Percentiles rank a stretch among this genome's conserved stretches.
These are phyloP conservation scores for Drosophila bocqueti DNA, from an alignment of 1,140 invertebrate species.

Conservation along the genomic window DNA sequence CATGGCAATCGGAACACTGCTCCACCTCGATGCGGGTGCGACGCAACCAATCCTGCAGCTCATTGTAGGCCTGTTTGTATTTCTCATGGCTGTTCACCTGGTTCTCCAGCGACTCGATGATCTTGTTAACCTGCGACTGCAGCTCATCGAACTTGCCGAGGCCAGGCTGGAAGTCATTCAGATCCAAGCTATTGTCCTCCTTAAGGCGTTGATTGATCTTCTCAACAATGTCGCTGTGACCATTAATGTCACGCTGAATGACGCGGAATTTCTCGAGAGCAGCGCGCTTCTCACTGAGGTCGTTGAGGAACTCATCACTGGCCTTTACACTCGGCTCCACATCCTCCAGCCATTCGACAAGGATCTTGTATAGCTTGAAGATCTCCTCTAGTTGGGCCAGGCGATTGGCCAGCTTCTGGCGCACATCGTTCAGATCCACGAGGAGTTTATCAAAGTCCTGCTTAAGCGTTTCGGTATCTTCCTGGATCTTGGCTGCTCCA, in stretches of 20 bases:
- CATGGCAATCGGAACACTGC: constrained; percentile 93
- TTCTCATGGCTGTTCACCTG: constrained; percentile 95
- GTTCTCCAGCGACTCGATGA: constrained; percentile 90
- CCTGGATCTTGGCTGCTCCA: constrained; percentile 94
- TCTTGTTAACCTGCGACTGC: constrained; percentile 88
- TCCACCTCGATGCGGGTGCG: constrained; percentile 93
- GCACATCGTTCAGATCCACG: constrained; percentile 91
- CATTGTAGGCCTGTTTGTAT: constrained; percentile 92
- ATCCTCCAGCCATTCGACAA: constrained; percentile 94
- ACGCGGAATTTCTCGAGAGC: constrained; percentile 93
- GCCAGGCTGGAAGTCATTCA: constrained; percentile 89
- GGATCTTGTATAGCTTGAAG: constrained; percentile 91
- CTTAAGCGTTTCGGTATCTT: constrained; percentile 94
- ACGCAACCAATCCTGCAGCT: constrained; percentile 95
- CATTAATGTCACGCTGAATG: constrained; percentile 91
- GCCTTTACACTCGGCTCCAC: constrained; percentile 92
- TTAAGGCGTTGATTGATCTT: constrained; percentile 89
- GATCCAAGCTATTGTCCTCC: constrained; percentile 89
- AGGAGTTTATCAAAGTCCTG: constrained; percentile 94
- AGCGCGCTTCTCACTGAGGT: constrained; percentile 95
- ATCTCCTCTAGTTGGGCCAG: constrained; percentile 93
- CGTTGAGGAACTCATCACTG: constrained; percentile 90
- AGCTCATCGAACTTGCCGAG: constrained; percentile 90
- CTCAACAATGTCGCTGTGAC: constrained; percentile 91
- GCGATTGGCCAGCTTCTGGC: constrained; percentile 90